Percentiles rank a stretch among this genome's conserved stretches.
phyloP scores from a whole-genome alignment of 2,113 vertebrate genomes.

The Raja brachyura region DNA sequence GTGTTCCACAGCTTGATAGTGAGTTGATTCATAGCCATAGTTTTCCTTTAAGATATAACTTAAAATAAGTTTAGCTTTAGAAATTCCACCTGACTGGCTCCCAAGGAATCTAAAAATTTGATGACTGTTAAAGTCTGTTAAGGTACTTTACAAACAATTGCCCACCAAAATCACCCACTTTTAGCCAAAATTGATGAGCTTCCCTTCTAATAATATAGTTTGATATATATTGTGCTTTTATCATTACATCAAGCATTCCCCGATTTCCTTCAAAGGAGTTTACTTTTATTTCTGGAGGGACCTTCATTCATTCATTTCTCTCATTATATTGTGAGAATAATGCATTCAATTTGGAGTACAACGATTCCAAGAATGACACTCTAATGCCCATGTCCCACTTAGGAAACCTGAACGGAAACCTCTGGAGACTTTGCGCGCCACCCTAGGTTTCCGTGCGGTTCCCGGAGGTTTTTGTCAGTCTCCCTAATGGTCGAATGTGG shows the following conservation, averaged over 20 bases:
- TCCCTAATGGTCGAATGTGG: no score
- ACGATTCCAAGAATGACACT: neutral
- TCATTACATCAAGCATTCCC: neutral
- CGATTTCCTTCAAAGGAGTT: neutral
- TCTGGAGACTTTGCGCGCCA: no score
- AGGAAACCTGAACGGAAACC: no score
- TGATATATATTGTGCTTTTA: neutral
- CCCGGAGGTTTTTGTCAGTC: no score
- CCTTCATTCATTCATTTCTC: no score
- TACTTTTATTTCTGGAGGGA: no score
- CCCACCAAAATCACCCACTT: no score
- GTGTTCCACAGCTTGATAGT: neutral
- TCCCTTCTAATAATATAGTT: neutral
- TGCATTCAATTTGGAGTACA: neutral
- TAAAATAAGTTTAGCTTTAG: neutral
- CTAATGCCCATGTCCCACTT: no score
- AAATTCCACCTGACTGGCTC: neutral
- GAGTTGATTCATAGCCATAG: neutral
- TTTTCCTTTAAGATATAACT: neutral
- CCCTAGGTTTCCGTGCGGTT: no score
- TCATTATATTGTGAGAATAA: neutral
- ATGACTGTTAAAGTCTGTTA: neutral
- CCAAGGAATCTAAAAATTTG: neutral
- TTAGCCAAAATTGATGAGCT: neutral
- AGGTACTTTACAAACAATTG: neutral